Base-by-base conservation (phyloP, 2,888 invertebrate genomes). In the Eutolmus rufibarbis region DNA sequence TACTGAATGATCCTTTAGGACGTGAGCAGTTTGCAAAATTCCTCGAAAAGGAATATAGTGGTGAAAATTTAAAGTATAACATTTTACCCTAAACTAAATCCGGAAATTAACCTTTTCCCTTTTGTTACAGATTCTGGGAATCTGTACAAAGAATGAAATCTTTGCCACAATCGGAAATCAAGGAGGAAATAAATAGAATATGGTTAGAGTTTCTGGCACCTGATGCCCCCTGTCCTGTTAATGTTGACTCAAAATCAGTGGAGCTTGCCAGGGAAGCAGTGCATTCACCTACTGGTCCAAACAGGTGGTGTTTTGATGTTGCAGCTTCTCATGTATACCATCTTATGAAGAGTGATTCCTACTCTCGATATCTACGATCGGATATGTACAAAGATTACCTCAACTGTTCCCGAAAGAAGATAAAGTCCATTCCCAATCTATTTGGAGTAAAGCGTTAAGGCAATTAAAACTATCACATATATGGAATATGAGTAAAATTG, bases 251-350 rank as follows among this genome's bases (percentile, higher is more conserved):
- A 57, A 96, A 96, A 90, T 97, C 98, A 8, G 96, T 96, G 91
- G 98, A 98, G 92, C 93, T 95, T 87, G 97, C 97, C 0, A 96
- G 96, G 90, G 96, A 95, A 90, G 97, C 97, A 90, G 95, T 97
- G 92, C 91, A 91, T 87, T 91, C 92, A 1, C 89, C 91, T 5
- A 95, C 95, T 90, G 95, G 95, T 89, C 96, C 97, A 0, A 98
- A 98, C 92, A 95, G 98, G 90, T 98, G 98, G 95, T 97, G 97
- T 91, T 99, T 99, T 93, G 99, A 99, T 91, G 97, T 98, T 91
- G 99, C 99, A 86, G 98, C 98, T 93, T 98, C 98, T 8, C 99
- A 99, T 93, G 99, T 99, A 57, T 99, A 99, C 93, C 98, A 99
- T 91, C 94, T 99, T 90, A 99, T 99, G 99, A 99, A 99, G 92